Conservation (phyloP, 2,888 invertebrate species). For the Callyntrura guangdongensis region DNA sequence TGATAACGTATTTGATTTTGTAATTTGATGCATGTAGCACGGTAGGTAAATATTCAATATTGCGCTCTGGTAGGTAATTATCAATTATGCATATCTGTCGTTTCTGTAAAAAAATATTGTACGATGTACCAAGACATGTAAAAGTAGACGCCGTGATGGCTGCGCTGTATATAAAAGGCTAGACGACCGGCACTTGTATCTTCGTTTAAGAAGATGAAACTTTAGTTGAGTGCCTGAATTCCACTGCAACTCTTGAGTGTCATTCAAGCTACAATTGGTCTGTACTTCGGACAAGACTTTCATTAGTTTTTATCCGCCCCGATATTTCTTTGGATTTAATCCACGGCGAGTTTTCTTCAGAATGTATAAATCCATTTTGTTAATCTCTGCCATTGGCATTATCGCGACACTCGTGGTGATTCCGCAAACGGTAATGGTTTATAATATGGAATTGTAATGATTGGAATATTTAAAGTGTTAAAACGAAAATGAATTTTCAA, state of each 20-base stretch:
- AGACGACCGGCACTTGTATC: slow-evolving; percentile 52
- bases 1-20: neutral
- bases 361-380: slow-evolving; percentile 43
- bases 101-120: neutral
- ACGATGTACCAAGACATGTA: slow-evolving; percentile 4
- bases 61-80: neutral
- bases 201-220: slow-evolving; percentile 19
- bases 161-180: slow-evolving; percentile 63
- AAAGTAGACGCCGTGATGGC: slow-evolving; percentile 63
- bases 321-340: neutral
- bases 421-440: slow-evolving; percentile 53
- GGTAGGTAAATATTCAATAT: neutral
- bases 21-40: slow-evolving; percentile 16
- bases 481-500: neutral
- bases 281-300: neutral
- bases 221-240: slow-evolving; percentile 16
- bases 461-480: too few relatives aligned
- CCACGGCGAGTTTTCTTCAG: too few relatives aligned
- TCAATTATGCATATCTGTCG: slow-evolving; percentile 20
- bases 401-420: slow-evolving; percentile 32
- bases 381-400: slow-evolving; percentile 15
- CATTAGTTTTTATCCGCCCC: neutral
- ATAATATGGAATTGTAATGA: too few relatives aligned
- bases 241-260: neutral
- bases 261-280: neutral